Evolutionary conservation across 1,140 invertebrate species (phyloP).

Genomic region (Chironomus striatipennis): DNA sequence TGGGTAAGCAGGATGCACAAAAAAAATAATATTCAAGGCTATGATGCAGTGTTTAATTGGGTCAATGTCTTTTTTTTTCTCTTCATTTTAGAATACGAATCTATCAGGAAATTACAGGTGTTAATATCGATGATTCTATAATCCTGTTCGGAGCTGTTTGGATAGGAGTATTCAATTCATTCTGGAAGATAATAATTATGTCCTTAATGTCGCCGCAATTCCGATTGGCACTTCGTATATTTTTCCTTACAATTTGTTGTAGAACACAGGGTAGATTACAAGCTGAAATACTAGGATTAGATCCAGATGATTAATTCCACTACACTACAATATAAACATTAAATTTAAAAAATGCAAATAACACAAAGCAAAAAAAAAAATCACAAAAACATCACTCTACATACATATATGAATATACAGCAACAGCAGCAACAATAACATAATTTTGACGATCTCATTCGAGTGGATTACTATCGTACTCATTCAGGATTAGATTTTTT

Average conservation of each 20-base stretch:
- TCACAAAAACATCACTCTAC: conserved; percentile 37
- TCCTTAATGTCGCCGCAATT: conserved; percentile 83
- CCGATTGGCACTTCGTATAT: conserved; percentile 71
- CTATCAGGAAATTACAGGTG: conserved; percentile 49
- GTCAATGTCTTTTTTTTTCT: not conserved
- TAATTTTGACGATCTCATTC: too few species aligned
- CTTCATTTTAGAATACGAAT: conserved; percentile 46
- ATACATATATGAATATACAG: conserved; percentile 29
- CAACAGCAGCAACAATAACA: conserved; percentile 35
- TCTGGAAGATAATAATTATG: conserved; percentile 89
- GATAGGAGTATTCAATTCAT: conserved; percentile 87
- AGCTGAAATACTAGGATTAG: conserved; percentile 71
- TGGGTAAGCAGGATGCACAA: conserved; percentile 28
- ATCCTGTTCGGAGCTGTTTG: conserved; percentile 88
- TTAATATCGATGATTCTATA: conserved; percentile 64
- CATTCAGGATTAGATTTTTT: too few species aligned
- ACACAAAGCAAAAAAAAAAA: conserved; percentile 36
- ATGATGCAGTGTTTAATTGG: too few species aligned
- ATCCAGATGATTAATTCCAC: conserved; percentile 61
- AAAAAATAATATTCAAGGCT: too few species aligned
- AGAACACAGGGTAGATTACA: conserved; percentile 66
- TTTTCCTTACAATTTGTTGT: conserved; percentile 85
- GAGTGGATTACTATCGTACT: too few species aligned
- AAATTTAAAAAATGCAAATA: conserved; percentile 26
- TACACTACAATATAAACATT: not conserved